Percentiles rank a stretch among this genome's conserved stretches.
Conservation (phyloP, 2,797 vertebrate species). For the Erethizon dorsatum region DNA sequence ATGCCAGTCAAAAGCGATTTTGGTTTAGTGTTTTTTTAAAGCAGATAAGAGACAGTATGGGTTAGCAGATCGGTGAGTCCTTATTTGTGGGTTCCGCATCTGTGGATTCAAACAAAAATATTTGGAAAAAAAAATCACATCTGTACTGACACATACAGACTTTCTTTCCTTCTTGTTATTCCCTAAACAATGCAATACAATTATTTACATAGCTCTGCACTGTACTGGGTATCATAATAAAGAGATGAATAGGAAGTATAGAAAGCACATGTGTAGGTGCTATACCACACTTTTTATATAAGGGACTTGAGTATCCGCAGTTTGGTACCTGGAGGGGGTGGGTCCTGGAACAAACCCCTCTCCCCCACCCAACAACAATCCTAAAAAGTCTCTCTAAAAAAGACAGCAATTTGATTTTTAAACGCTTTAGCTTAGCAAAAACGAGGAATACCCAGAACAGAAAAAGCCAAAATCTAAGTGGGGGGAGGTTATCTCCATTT, state of each 20-base stretch:
- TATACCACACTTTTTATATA: neutral
- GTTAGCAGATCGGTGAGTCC: neutral
- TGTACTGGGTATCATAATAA: too few relatives aligned
- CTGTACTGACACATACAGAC: neutral
- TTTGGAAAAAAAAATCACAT: neutral
- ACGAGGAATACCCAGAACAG: neutral
- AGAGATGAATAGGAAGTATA: neutral
- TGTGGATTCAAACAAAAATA: neutral
- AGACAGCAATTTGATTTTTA: neutral
- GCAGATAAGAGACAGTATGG: neutral
- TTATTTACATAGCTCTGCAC: neutral
- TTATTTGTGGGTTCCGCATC: neutral
- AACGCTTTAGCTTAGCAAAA: neutral
- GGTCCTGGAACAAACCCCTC: neutral
- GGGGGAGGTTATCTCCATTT: neutral
- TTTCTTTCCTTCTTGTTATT: neutral
- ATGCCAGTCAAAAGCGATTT: neutral
- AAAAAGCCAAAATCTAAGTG: constrained; percentile 9
- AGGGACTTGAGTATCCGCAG: neutral
- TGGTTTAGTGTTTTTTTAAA: neutral
- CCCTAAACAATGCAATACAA: neutral
- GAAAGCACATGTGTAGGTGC: neutral
- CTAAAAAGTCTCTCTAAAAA: neutral
- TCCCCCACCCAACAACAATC: neutral
- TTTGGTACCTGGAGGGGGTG: too few relatives aligned